Evolutionary conservation across 2,797 vertebrate genomes (phyloP).

Genomic region (Toxotes lorentzi): DNA sequence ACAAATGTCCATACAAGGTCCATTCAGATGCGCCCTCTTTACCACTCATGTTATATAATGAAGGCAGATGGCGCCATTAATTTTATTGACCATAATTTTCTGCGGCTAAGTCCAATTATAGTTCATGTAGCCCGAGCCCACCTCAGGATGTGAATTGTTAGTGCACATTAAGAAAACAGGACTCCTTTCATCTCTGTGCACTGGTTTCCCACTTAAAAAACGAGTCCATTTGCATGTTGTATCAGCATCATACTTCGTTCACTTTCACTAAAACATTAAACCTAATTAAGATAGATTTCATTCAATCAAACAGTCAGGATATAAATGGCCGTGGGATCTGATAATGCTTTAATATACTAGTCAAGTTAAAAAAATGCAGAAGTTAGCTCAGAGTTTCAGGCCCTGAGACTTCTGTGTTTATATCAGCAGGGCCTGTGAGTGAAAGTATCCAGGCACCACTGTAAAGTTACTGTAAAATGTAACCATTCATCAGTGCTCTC

Average conservation of each 20-base stretch:
- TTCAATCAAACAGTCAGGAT: background rate
- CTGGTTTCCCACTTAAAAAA: background rate
- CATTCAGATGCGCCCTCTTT: conserved; percentile 22
- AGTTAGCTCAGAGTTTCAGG: background rate
- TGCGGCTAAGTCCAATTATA: conserved; percentile 52
- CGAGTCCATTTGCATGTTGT: background rate
- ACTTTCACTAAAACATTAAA: background rate
- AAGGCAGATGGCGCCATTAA: conserved; percentile 61
- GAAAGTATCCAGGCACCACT: background rate
- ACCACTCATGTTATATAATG: conserved; percentile 47
- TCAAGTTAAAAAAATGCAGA: background rate
- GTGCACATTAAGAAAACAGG: conserved; percentile 18
- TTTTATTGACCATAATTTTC: conserved; percentile 74
- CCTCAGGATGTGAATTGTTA: conserved; percentile 36
- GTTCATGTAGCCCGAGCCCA: conserved; percentile 23
- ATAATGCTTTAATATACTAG: background rate
- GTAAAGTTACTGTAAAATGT: background rate
- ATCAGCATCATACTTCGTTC: too few relatives aligned
- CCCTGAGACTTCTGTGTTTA: background rate
- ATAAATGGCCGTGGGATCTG: background rate
- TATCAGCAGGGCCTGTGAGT: background rate
- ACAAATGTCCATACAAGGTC: conserved; percentile 13
- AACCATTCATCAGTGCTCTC: background rate
- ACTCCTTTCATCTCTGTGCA: conserved; percentile 2
- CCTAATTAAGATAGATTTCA: background rate